A percentile compares a stretch with the other conserved stretches of the same genome.
These are phyloP conservation scores for Drosophila tanythrix DNA, from an alignment of 2,888 invertebrate species.

Conservation along the genomic window DNA sequence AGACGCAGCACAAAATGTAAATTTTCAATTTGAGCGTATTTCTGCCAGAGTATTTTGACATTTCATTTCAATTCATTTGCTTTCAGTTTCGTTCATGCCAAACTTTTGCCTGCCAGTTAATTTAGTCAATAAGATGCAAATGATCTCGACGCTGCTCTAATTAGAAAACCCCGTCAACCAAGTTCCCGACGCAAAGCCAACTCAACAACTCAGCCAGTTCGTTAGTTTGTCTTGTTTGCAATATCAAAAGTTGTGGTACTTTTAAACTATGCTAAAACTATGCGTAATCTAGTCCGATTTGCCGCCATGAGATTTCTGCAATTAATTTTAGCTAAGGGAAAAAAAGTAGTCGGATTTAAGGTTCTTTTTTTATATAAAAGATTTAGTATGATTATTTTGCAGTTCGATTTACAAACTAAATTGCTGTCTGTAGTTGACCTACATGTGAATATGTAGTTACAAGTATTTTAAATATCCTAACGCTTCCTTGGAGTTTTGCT, in stretches of 20 bases:
- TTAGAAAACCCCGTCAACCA: constrained; percentile 42
- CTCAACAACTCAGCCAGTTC: constrained; percentile 26
- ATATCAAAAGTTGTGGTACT: constrained; percentile 55
- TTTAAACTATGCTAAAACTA: constrained; percentile 47
- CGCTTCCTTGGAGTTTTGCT: neutral
- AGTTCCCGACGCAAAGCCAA: neutral
- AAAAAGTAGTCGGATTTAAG: neutral
- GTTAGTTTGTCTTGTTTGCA: constrained; percentile 46
- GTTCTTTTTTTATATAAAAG: neutral
- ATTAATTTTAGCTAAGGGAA: constrained; percentile 25
- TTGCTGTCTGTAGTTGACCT: neutral
- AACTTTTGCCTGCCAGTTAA: constrained; percentile 67
- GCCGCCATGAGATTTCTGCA: constrained; percentile 35
- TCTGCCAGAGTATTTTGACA: constrained; percentile 33
- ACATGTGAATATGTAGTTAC: neutral
- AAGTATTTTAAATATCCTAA: neutral
- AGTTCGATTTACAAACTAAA: neutral
- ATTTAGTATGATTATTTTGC: accelerated
- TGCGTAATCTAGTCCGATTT: constrained; percentile 48
- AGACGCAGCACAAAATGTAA: constrained; percentile 41
- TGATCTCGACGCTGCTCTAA: constrained; percentile 53
- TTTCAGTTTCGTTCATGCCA: constrained; percentile 48
- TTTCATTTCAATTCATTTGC: constrained; percentile 58
- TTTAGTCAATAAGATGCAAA: constrained; percentile 81
- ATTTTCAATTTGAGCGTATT: constrained; percentile 56